phyloP scores from a whole-genome alignment of 2,797 vertebrate species.

The Phylloscopus collybita region DNA sequence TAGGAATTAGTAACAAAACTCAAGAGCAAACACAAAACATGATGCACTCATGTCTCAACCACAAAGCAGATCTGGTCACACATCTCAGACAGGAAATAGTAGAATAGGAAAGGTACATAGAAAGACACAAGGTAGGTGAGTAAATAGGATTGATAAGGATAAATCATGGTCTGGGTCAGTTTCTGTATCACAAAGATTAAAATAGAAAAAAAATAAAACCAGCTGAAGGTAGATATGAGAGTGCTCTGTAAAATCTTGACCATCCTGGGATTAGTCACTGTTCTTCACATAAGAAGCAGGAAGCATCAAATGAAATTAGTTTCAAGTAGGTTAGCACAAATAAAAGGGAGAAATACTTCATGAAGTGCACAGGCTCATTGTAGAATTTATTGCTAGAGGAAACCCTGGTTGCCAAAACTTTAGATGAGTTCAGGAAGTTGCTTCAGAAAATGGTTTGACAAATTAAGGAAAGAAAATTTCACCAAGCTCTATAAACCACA shows the following conservation, averaged over 20 bases:
- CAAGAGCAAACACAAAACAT: not conserved
- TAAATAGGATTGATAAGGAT: not conserved
- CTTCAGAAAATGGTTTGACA: slow-evolving; percentile 5
- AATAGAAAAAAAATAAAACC: not conserved
- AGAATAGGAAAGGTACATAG: not conserved
- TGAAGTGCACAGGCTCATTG: not conserved
- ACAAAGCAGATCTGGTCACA: not conserved
- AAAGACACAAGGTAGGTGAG: not conserved
- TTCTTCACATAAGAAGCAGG: not conserved
- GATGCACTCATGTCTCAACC: not conserved
- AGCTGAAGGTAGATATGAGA: not conserved
- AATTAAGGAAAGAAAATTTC: slow-evolving; percentile 13
- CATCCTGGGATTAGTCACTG: not conserved
- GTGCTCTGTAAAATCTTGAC: not conserved
- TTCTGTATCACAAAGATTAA: not conserved
- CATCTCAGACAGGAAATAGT: not conserved
- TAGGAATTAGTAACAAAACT: not conserved
- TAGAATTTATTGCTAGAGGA: not conserved
- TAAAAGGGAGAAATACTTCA: not conserved
- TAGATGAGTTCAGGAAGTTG: not conserved
- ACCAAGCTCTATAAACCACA: not conserved
- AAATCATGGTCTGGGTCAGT: not conserved
- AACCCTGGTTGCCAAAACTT: not conserved
- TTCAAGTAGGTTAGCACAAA: not conserved
- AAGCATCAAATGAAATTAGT: not conserved